Conservation (phyloP, 1,140 invertebrate genomes). For the Zaprionus kolodkinae region DNA sequence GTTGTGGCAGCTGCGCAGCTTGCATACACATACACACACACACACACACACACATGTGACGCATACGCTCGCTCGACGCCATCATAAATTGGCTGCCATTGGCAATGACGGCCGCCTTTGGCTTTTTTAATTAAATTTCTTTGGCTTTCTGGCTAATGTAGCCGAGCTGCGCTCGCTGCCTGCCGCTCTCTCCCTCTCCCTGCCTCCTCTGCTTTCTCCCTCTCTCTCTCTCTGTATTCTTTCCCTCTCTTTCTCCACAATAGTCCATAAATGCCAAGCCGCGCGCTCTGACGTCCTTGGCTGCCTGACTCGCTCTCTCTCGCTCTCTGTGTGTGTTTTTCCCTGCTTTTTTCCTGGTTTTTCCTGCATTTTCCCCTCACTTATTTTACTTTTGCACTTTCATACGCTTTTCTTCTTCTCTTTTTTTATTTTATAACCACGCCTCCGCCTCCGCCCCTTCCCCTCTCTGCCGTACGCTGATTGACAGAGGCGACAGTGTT, state of each 20-base stretch:
- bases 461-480: background rate
- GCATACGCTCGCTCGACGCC: conserved; percentile 20
- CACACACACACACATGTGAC: background rate
- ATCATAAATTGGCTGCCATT: conserved; percentile 47
- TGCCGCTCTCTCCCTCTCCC: background rate
- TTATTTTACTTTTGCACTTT: conserved; percentile 3
- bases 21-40: conserved; percentile 1
- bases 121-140: conserved; percentile 53
- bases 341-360: background rate
- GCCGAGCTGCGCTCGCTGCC: background rate
- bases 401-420: background rate
- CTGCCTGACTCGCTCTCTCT: background rate
- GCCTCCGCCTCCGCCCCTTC: background rate
- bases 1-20: background rate
- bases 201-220: background rate
- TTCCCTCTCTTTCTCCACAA: background rate
- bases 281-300: conserved; percentile 17
- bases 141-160: conserved; percentile 45
- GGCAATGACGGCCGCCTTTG: conserved; percentile 36
- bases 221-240: background rate
- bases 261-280: conserved; percentile 17
- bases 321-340: background rate
- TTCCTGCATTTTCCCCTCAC: background rate
- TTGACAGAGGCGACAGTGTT: conserved; percentile 28
- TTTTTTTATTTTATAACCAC: background rate